These are phyloP conservation scores for Leucozona laternaria DNA, from an alignment of 2,888 invertebrate genomes.

Conservation along the genomic window DNA sequence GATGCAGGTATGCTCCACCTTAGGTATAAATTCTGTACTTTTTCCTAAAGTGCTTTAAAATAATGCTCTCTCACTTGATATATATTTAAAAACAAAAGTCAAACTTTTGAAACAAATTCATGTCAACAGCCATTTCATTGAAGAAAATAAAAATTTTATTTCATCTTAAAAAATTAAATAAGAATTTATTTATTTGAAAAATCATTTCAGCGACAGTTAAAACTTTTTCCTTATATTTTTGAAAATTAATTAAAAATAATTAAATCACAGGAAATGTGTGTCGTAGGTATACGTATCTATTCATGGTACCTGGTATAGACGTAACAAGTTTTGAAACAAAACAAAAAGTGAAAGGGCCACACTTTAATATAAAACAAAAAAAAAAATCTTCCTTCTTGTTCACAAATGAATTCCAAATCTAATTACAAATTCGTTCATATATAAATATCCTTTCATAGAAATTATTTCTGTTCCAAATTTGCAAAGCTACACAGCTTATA, in stretches of 20 bases:
- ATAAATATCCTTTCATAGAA: constrained; percentile 9
- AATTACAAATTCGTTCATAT: constrained; percentile 55
- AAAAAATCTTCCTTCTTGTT: constrained; percentile 19
- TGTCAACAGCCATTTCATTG: too few species aligned
- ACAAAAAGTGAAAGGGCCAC: not conserved
- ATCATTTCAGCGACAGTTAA: not conserved
- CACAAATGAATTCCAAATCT: constrained; percentile 40
- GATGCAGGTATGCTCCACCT: too few species aligned
- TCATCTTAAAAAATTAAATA: too few species aligned
- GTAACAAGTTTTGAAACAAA: constrained; percentile 6
- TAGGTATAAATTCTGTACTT: too few species aligned
- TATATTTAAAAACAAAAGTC: too few species aligned
- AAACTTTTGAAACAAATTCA: too few species aligned
- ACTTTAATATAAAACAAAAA: not conserved
- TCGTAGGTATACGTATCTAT: not conserved
- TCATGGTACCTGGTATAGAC: too few species aligned
- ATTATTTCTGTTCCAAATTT: not conserved
- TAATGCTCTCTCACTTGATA: too few species aligned
- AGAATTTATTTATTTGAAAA: too few species aligned
- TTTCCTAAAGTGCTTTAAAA: too few species aligned
- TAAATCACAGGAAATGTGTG: not conserved
- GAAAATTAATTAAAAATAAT: constrained; percentile 30
- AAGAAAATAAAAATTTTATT: too few species aligned
- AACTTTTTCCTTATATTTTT: constrained; percentile 7
- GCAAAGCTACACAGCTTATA: constrained; percentile 29